Evolutionary conservation across 2,888 invertebrate genomes (phyloP), one percentile per base, ranked within the genome.

Genomic region (Lasioglossum malachurum): DNA sequence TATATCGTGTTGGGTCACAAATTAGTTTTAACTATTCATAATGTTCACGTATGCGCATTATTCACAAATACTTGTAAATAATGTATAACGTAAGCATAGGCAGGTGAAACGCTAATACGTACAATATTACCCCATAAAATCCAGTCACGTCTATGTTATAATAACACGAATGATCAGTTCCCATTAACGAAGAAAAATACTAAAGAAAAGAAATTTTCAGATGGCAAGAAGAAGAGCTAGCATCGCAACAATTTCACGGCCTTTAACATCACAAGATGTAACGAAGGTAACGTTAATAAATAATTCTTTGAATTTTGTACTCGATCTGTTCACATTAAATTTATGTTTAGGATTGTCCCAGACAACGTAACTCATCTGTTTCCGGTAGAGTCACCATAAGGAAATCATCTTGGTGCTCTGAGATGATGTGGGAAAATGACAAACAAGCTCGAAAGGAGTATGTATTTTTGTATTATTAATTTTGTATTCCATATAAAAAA

Each of bases 191-290:
- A 53, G 23, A 53, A 31, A 31, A 31, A 31, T 31, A 31, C 31
- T 31, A 31, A 19, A 53, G 23, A 53, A n/a, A 57, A 64, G 5
- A 31, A 31, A 1, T 92, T 94, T 94, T 82, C 93, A 95, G 93
- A 94, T 95, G 86, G 95, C 95, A 90, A 95, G 94, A 91, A 95
- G 96, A 92, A 94, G 96, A 89, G 96, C 96, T 78, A 96, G 96
- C 91, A 96, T 96, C 85, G 96, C 96, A 12, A 96, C 96, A 78
- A 95, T 96, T 86, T 95, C 96, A 35, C 95, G 96, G 90, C 95
- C 95, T 46, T 94, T 95, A 82, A 93, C 82, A 82, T 88, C 91
- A 41, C 94, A 93, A 87, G 95, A 94, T 71, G 88, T 91, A 77
- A 86, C 92, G 90, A 95, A 95, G 94, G 95, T 94, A 94, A 64